Evolutionary conservation across 2,113 vertebrate species (phyloP).

Genomic region (Atherinomorus stipes): DNA sequence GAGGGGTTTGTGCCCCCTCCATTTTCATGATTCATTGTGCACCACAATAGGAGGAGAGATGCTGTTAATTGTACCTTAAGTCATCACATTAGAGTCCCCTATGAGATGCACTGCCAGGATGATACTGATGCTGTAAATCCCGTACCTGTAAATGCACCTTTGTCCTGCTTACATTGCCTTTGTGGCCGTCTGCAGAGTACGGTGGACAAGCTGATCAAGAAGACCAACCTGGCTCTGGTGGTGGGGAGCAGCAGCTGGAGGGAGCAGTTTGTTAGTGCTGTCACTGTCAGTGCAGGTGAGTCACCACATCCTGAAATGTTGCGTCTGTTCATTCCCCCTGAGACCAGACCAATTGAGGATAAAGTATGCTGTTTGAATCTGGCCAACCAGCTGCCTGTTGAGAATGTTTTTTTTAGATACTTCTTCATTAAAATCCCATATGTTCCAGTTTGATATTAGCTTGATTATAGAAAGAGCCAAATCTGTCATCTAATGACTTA

Average conservation of each 20-base stretch:
- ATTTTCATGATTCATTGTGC: constrained; percentile 41
- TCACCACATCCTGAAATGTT: constrained; percentile 13
- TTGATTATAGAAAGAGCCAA: neutral
- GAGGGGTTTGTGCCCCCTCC: constrained; percentile 26
- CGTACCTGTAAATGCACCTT: neutral
- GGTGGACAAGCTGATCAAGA: constrained; percentile 89
- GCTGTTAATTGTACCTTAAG: constrained; percentile 28
- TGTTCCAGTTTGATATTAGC: constrained; percentile 6
- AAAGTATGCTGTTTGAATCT: constrained; percentile 12
- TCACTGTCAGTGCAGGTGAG: constrained; percentile 89
- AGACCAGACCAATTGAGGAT: constrained; percentile 33
- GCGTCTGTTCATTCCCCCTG: constrained; percentile 44
- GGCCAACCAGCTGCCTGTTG: constrained; percentile 30
- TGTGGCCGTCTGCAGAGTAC: constrained; percentile 79
- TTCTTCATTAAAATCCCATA: constrained; percentile 2
- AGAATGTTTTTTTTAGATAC: neutral
- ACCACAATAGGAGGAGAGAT: constrained; percentile 16
- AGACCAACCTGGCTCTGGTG: constrained; percentile 88
- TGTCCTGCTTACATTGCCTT: neutral
- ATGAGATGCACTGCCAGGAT: neutral
- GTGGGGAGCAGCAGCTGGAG: constrained; percentile 90
- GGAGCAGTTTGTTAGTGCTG: constrained; percentile 89
- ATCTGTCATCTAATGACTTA: constrained; percentile 9
- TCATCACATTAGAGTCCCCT: neutral
- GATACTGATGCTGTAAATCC: neutral